phyloP scores from a whole-genome alignment of 2,113 vertebrate genomes.

The Oreochromis tanganicae region DNA sequence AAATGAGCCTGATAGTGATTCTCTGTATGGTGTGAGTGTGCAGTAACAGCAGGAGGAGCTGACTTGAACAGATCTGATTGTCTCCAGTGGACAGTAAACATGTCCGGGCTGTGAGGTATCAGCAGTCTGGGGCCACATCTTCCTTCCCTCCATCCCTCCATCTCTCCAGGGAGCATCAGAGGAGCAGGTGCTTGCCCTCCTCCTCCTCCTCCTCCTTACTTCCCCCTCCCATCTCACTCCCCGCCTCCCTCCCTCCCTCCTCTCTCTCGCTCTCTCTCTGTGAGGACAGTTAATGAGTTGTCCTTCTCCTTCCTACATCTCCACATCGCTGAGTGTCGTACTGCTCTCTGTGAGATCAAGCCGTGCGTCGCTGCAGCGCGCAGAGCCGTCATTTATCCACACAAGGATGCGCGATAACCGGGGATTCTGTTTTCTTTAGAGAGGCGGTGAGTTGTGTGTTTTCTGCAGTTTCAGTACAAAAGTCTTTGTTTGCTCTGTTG shows the following conservation, averaged over 20 bases:
- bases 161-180: slow-evolving; percentile 56
- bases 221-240: background rate
- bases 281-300: slow-evolving; percentile 48
- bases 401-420: slow-evolving; percentile 20
- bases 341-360: background rate
- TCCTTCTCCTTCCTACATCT: slow-evolving; percentile 31
- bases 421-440: background rate
- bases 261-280: background rate
- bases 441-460: slow-evolving; percentile 48
- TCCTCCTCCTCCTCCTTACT: background rate
- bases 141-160: slow-evolving; percentile 45
- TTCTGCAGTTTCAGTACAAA: background rate
- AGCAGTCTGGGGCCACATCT: slow-evolving; percentile 55
- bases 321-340: background rate
- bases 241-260: background rate
- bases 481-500: background rate
- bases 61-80: slow-evolving; percentile 31
- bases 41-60: slow-evolving; percentile 18
- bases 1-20: background rate
- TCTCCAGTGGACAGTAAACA: slow-evolving; percentile 61
- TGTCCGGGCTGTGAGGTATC: slow-evolving; percentile 57
- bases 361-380: background rate
- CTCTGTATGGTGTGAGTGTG: background rate
- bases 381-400: background rate
- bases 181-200: slow-evolving; percentile 64